Evolutionary conservation across 2,888 invertebrate species (phyloP), one percentile per base, ranked within the genome.

Genomic region (Drosophila kanekoi): DNA sequence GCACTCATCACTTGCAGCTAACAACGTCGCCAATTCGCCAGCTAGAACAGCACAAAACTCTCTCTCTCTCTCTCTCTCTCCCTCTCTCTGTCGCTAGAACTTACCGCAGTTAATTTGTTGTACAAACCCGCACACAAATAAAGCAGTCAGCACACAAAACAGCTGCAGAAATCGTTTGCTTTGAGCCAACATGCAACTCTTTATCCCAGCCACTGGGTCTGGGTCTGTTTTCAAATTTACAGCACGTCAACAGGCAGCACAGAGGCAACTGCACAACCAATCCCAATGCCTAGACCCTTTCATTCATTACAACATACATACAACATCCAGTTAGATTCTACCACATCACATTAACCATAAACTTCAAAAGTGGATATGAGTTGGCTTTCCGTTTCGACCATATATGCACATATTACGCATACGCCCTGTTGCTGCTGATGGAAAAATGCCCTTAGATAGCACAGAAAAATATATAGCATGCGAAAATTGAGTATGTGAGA

Each of bases 91-190:
- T 16, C 16, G 16, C 11, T 44, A 68, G 35, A 60, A 61, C 79
- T 70, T 57, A 78, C 85, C 87, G 61, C 87, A 85, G 82, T 87
- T 82, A 82, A 82, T 82, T 82, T 82, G 82, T 87, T 87, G 82
- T 73, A 71, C 85, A 65, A 79, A 67, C 85, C 85, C 85, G 79
- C 82, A 82, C 81, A 82, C 81, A 82, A 82, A 87, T 82, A 82
- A 84, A 84, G 78, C 67, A 72, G 64, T 73, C 69, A 73, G 69
- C 60, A 78, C 70, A 81, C 72, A 81, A 64, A 59, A 64, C 68
- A 74, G 64, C 66, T 69, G 68, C 66, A 80, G 74, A 66, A 72
- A 78, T 71, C 85, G 82, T 82, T 87, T 87, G 87, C 82, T 87
- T 87, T 85, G 76, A 76, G 68, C 70, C 82, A 87, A 87, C 87